Base-by-base conservation (phyloP, 2,888 invertebrate species). In the Orthosia gothica region DNA sequence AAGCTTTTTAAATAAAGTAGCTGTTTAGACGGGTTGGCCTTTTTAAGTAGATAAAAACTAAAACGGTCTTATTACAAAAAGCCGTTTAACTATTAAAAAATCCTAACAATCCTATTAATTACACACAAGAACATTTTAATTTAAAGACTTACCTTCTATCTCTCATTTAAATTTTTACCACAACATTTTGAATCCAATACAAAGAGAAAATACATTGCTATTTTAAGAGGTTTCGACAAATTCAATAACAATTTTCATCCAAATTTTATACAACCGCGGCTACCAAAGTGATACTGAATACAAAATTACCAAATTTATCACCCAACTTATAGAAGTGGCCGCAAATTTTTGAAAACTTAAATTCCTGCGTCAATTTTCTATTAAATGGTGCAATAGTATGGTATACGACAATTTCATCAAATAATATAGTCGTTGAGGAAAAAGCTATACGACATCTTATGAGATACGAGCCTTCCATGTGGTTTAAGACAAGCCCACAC, bases 1-100 rank as follows among this genome's bases (percentile, higher is more conserved):
- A 47, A 54, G 40, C 12, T 54, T 74, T 72, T 74, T 49, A 45
- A 61, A 72, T 23, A 26, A 26, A 26, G 26, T 26, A 2, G 26
- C 26, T 26, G 26, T 3, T 26, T 26, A 26, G 26, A 26, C 26
- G 26, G 26, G 26, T 3, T 26, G 26, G 26, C 26, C 26, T 26
- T 26, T 26, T 26, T 3, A 26, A 26, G 26, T 26, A 26, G 26
- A 26, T 26, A 26, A 26, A 26, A 26, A 26, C 26, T 26, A 26
- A 2, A 26, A 26, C 26, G 26, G 26, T 26, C 26, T 26, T 26
- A 26, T 26, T 26, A 26, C 26, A 26, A 26, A 26, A 26, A 26
- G 26, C 26, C 2, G 3, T 26, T 26, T 26, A 26, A 26, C 26
- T 2, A 26, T n/a, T n/a, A n/a, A n/a, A n/a, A n/a, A n/a, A n/a